Evolutionary conservation across 2,888 invertebrate genomes (phyloP).

Genomic region (Scaptomyza tumidula): DNA sequence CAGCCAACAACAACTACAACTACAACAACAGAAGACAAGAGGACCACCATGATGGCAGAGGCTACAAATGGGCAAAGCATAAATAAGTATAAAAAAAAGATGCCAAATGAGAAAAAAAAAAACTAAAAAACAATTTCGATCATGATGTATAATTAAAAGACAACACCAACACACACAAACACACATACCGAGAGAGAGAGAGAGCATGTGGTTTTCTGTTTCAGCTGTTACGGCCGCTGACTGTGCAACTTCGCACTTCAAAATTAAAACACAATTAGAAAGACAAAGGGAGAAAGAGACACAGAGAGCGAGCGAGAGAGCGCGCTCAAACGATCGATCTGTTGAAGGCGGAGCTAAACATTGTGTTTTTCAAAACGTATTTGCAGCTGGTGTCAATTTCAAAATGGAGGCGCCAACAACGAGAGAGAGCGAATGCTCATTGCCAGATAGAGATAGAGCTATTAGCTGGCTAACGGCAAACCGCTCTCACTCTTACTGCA

Average conservation of each 20-base stretch:
- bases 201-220: conserved; percentile 41
- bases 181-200: neutral
- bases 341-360: conserved; percentile 60
- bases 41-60: conserved; percentile 75
- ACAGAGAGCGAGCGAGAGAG: conserved; percentile 7
- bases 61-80: conserved; percentile 78
- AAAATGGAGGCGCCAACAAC: conserved; percentile 82
- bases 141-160: conserved; percentile 80
- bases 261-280: conserved; percentile 77
- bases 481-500: conserved; percentile 32
- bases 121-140: conserved; percentile 74
- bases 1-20: conserved; percentile 35
- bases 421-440: conserved; percentile 32
- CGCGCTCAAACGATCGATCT: conserved; percentile 21
- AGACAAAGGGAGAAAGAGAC: conserved; percentile 19
- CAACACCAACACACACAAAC: conserved; percentile 53
- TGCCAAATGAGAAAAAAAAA: conserved; percentile 66
- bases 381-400: conserved; percentile 73
- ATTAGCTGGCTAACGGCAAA: conserved; percentile 5
- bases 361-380: conserved; percentile 49
- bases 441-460: conserved; percentile 36
- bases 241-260: conserved; percentile 81
- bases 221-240: conserved; percentile 58
- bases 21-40: conserved; percentile 67
- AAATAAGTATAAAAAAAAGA: conserved; percentile 66